A percentile compares a stretch with the other conserved stretches of the same genome.
Conservation (phyloP, 2,797 vertebrate species). For the Graptemys geographica region DNA sequence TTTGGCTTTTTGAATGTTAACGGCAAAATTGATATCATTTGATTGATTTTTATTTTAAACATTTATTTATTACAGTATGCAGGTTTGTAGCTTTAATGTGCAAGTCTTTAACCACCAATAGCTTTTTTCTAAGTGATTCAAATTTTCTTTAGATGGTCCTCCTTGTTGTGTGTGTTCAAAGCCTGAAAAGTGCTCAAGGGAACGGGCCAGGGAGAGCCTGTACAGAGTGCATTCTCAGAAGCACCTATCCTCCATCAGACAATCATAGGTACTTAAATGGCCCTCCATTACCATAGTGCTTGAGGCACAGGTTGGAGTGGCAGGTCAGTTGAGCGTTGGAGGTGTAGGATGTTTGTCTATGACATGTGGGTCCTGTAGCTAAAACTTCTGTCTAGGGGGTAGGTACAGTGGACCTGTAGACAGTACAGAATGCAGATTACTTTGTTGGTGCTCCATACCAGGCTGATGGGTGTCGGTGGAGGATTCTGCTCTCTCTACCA, state of each 20-base stretch:
- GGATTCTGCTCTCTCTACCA: not conserved
- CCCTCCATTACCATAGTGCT: not conserved
- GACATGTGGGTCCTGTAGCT: not conserved
- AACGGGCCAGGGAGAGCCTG: not conserved
- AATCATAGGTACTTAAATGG: not conserved
- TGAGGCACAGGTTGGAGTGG: not conserved
- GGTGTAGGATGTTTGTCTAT: not conserved
- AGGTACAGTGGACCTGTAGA: not conserved
- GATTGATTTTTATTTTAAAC: slow-evolving; percentile 35
- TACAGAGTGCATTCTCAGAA: not conserved
- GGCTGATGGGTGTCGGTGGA: not conserved
- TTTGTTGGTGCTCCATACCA: not conserved
- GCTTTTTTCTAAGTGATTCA: not conserved
- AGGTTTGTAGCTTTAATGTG: slow-evolving; percentile 40
- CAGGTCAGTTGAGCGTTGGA: not conserved
- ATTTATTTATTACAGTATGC: slow-evolving; percentile 47
- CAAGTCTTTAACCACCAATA: slow-evolving; percentile 27
- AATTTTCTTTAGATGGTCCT: not conserved
- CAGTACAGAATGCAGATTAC: not conserved
- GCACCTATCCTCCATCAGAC: not conserved
- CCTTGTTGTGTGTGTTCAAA: not conserved
- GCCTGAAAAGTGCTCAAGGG: not conserved
- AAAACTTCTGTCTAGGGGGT: not conserved
- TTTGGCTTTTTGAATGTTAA: slow-evolving; percentile 47
- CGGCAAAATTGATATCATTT: slow-evolving; percentile 51